A percentile compares a stretch with the other conserved stretches of the same genome.
These are phyloP conservation scores for Geococcyx californianus DNA, from an alignment of 2,113 vertebrate species.

Conservation along the genomic window DNA sequence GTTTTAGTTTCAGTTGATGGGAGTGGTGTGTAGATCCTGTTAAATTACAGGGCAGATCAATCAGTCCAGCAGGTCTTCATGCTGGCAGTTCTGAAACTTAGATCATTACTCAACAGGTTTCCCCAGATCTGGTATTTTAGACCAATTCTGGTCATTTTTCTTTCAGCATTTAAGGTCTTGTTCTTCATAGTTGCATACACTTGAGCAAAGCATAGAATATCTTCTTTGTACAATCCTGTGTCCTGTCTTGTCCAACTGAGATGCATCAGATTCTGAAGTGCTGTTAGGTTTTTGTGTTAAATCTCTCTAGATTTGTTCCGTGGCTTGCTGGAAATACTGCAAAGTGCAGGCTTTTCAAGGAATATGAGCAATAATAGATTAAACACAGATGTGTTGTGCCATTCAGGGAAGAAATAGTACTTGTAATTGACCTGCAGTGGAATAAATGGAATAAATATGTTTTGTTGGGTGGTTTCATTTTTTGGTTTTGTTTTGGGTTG, in stretches of 20 bases:
- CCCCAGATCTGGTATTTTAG: background rate
- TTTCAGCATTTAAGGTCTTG: background rate
- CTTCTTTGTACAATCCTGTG: background rate
- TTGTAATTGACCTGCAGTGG: background rate
- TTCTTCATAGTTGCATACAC: background rate
- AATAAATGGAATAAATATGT: no score
- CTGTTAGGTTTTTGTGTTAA: background rate
- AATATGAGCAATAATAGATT: background rate
- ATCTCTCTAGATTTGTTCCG: background rate
- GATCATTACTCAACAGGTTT: background rate
- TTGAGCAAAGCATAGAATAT: background rate
- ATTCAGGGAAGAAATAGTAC: background rate
- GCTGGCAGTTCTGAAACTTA: background rate
- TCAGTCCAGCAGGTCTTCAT: background rate
- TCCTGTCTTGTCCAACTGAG: background rate
- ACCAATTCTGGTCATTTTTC: background rate
- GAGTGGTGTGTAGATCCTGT: background rate
- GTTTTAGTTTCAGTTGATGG: background rate
- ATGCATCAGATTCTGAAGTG: background rate
- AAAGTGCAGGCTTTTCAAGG: background rate
- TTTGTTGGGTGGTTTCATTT: no score
- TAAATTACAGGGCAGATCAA: fast-evolving
- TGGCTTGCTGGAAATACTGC: background rate
- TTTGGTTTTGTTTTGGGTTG: no score
- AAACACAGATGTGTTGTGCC: background rate